A percentile compares a stretch with the other conserved stretches of the same genome.
phyloP scores from a whole-genome alignment of 2,888 invertebrate genomes.

The Nephrotoma appendiculata region DNA sequence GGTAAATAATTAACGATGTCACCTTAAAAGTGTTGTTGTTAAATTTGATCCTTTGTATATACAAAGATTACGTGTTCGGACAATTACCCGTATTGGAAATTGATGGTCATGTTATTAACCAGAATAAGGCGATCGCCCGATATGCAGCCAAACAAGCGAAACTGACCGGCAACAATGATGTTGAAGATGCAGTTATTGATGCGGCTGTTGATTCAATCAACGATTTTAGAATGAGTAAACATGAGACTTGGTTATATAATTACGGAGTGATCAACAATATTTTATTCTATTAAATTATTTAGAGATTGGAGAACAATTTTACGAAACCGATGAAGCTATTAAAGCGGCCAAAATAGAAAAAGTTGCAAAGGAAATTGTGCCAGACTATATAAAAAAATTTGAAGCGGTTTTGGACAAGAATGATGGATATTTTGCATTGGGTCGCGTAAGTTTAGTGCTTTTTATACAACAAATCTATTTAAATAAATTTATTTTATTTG shows the following conservation, averaged over 20 bases:
- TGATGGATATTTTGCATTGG: background rate
- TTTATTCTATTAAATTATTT: background rate
- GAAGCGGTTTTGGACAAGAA: background rate
- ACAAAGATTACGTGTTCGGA: background rate
- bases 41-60: too few relatives aligned
- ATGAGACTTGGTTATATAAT: too few relatives aligned
- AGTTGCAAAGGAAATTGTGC: background rate
- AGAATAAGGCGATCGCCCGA: background rate
- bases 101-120: background rate
- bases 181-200: background rate
- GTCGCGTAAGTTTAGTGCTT: background rate
- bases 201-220: background rate
- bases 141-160: background rate
- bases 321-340: background rate
- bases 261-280: too few relatives aligned
- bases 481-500: too few relatives aligned
- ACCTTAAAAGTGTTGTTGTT: too few relatives aligned
- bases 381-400: background rate
- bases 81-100: background rate
- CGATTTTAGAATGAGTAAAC: background rate
- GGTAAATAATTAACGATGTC: conserved; percentile 23
- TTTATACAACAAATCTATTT: too few relatives aligned
- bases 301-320: background rate
- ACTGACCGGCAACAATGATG: background rate
- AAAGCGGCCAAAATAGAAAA: background rate